phyloP scores from a whole-genome alignment of 2,888 invertebrate genomes.

The Pilophorus perplexus region DNA sequence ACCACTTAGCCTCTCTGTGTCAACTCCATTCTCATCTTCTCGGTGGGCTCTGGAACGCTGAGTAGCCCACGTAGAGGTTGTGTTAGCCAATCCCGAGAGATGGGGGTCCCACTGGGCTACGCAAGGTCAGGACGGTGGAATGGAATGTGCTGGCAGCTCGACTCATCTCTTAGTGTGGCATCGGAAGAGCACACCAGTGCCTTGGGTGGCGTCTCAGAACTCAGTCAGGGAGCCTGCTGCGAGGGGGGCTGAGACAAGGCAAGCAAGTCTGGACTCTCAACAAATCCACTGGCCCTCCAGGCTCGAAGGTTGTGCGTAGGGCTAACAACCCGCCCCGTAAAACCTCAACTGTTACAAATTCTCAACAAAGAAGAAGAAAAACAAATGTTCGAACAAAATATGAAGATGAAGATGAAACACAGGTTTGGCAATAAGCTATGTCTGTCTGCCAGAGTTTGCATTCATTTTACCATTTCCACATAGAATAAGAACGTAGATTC shows the following conservation, averaged over 20 bases:
- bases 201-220: not conserved
- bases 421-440: no score
- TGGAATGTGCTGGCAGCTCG: no score
- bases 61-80: not conserved
- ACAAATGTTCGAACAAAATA: no score
- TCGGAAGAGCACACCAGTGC: not conserved
- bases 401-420: no score
- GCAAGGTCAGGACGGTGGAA: not conserved
- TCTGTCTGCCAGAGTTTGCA: no score
- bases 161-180: no score
- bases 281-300: conserved; percentile 6
- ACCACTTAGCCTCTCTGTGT: no score
- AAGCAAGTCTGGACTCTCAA: not conserved
- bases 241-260: not conserved
- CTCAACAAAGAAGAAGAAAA: conserved; percentile 21
- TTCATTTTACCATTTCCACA: no score
- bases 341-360: not conserved
- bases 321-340: conserved; percentile 11
- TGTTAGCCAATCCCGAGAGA: conserved; percentile 1
- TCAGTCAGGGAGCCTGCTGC: conserved; percentile 5
- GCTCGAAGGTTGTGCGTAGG: not conserved
- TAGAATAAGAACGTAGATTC: no score
- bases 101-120: not conserved
- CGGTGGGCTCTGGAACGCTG: no score
- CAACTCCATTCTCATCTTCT: no score